Percentiles rank a stretch among this genome's conserved stretches.
These are phyloP conservation scores for Gavialis gangeticus DNA, from an alignment of 2,113 vertebrate genomes.

Conservation along the genomic window DNA sequence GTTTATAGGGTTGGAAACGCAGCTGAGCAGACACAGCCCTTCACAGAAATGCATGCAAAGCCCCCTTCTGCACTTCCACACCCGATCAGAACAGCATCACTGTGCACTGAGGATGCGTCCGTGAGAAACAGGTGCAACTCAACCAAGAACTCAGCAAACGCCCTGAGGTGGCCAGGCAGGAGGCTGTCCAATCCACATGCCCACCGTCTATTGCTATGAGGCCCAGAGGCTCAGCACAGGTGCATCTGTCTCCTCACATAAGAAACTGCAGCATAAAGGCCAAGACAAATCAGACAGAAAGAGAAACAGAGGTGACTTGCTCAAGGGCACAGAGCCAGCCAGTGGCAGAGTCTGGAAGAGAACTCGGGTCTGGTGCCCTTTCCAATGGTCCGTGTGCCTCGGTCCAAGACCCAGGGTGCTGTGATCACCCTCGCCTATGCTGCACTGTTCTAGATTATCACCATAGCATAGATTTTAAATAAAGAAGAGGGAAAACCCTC, in stretches of 20 bases:
- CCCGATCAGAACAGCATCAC: neutral
- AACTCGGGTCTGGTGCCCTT: neutral
- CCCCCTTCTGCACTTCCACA: neutral
- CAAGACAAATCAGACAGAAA: neutral
- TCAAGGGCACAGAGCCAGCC: neutral
- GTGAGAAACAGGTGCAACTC: neutral
- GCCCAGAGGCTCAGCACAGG: neutral
- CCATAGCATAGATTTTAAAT: neutral
- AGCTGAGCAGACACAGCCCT: neutral
- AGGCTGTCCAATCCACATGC: neutral
- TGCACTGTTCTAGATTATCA: neutral
- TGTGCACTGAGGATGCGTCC: neutral
- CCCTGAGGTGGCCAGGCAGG: neutral
- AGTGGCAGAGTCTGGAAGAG: neutral
- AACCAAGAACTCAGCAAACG: neutral
- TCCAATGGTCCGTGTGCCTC: neutral
- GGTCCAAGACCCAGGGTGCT: rapidly evolving
- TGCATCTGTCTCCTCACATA: neutral
- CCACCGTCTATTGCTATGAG: neutral
- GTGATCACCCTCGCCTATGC: neutral
- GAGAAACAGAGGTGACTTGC: neutral
- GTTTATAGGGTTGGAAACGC: neutral
- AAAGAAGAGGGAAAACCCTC: neutral
- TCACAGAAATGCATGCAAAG: neutral
- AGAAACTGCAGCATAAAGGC: neutral